Percentiles rank a stretch among this genome's conserved stretches.
Conservation (phyloP, 2,888 invertebrate species). For the Orchestes rusci region DNA sequence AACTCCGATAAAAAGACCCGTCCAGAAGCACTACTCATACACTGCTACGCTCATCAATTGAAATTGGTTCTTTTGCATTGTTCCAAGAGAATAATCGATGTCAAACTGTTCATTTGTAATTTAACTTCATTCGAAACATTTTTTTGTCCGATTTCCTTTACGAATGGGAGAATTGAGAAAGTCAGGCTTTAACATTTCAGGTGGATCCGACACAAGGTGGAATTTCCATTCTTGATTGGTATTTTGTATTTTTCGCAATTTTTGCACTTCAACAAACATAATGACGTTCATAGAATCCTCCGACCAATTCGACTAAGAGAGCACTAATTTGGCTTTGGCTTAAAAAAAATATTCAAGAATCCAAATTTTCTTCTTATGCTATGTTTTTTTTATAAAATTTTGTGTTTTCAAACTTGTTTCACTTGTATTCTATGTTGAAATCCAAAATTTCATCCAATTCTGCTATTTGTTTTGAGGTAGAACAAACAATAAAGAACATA, state of each 20-base stretch:
- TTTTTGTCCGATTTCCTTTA: not conserved
- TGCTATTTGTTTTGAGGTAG: not conserved
- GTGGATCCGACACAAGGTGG: not conserved
- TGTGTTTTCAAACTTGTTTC: not conserved
- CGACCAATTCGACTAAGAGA: constrained; percentile 1
- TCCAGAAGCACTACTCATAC: constrained; percentile 1
- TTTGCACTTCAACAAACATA: not conserved
- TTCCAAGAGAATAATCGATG: constrained; percentile 1
- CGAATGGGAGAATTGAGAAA: constrained; percentile 2
- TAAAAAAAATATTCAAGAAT: not conserved
- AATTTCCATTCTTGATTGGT: constrained; percentile 3
- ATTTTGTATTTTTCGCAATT: constrained; percentile 4
- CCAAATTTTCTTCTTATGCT: constrained; percentile 4
- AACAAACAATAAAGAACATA: constrained; percentile 1
- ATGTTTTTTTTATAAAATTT: constrained; percentile 3
- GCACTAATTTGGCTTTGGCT: constrained; percentile 3
- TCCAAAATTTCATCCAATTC: not conserved
- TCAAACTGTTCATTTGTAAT: constrained; percentile 4
- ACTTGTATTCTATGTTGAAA: constrained; percentile 2
- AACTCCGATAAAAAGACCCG: not conserved
- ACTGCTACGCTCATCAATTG: constrained; percentile 1
- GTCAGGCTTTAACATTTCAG: not conserved
- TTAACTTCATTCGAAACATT: not conserved
- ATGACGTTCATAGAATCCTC: constrained; percentile 1
- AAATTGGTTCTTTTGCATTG: constrained; percentile 3